Base-by-base conservation (phyloP, 2,888 invertebrate genomes). In the Myopa testacea region DNA sequence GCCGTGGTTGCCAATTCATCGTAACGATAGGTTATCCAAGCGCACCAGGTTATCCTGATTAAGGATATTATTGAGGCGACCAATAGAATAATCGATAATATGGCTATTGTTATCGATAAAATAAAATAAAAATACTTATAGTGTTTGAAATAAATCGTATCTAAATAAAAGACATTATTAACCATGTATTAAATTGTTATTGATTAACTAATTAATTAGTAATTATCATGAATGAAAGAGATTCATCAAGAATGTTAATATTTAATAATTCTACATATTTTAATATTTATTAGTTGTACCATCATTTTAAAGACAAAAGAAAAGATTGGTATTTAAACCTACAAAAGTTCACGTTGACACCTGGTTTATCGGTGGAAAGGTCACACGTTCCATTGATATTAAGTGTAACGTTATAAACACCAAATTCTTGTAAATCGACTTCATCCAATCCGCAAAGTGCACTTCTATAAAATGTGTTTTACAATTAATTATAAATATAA, bases 401-500 rank as follows among this genome's bases (percentile, higher is more conserved):
- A 2, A 92, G 87, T 60, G 91, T 91, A 67, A 95, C 88, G 78
- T 92, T 91, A 86, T 95, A 95, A 75, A 94, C 92, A 5, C 95
- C 95, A 84, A 94, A 94, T 89, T 95, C 92, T 1, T 93, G 93
- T 82, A 94, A 86, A 77, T 91, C 69, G 50, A 67, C 82, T 72
- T 83, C 84, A 34, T 81, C 79, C 37, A 85, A 76, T n/a, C 81
- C 81, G 69, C 94, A 94, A 72, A 93, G 82, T 62, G 93, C 84
- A 14, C 91, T 90, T 76, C 93, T 94, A 67, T 40, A 58, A 34
- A 65, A 70, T 37, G 4, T 12, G n/a, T 62, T 45, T 68, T 8
- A 69, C 40, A 68, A 63, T 26, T 4, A 37, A 6, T 65, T 14
- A 65, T 38, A 4, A 14, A 65, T 65, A 62, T 14, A 38, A 37